phyloP scores from a whole-genome alignment of 2,797 vertebrate genomes.

The Percopsis omiscomaycus region DNA sequence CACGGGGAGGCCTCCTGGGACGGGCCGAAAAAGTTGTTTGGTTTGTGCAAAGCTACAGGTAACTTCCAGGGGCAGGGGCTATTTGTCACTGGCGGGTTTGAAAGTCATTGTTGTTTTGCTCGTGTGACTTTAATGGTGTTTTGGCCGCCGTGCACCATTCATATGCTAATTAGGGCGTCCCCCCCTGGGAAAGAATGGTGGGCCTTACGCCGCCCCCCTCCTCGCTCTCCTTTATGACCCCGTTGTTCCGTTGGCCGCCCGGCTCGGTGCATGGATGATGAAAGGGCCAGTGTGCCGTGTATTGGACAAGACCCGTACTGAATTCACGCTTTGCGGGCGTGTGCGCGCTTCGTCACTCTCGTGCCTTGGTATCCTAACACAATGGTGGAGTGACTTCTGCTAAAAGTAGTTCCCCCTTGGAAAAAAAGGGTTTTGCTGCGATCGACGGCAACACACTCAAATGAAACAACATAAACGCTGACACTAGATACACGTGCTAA shows the following conservation, averaged over 20 bases:
- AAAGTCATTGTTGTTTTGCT: slow-evolving; percentile 66
- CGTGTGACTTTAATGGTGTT: slow-evolving; percentile 61
- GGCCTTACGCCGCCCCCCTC: slow-evolving; percentile 26
- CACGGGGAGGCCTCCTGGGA: slow-evolving; percentile 47
- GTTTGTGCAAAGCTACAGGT: slow-evolving; percentile 54
- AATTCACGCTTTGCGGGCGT: too few species aligned
- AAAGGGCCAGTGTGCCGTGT: background rate
- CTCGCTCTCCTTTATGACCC: slow-evolving; percentile 49
- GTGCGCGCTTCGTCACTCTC: too few species aligned
- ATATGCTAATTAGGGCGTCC: slow-evolving; percentile 65
- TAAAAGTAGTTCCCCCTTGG: too few species aligned
- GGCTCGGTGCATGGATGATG: background rate
- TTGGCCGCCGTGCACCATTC: slow-evolving; percentile 49
- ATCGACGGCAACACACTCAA: too few species aligned
- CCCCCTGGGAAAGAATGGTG: slow-evolving; percentile 54
- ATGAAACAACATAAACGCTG: too few species aligned
- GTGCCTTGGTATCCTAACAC: too few species aligned
- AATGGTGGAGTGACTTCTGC: too few species aligned
- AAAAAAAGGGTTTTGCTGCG: too few species aligned
- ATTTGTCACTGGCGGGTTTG: slow-evolving; percentile 66
- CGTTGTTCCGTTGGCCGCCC: slow-evolving; percentile 7
- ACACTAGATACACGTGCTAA: too few species aligned
- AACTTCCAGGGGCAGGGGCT: slow-evolving; percentile 58
- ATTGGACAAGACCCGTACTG: background rate
- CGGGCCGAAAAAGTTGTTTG: slow-evolving; percentile 57